Conservation (phyloP, 2,797 vertebrate genomes). For the Smutsia temminckii region DNA sequence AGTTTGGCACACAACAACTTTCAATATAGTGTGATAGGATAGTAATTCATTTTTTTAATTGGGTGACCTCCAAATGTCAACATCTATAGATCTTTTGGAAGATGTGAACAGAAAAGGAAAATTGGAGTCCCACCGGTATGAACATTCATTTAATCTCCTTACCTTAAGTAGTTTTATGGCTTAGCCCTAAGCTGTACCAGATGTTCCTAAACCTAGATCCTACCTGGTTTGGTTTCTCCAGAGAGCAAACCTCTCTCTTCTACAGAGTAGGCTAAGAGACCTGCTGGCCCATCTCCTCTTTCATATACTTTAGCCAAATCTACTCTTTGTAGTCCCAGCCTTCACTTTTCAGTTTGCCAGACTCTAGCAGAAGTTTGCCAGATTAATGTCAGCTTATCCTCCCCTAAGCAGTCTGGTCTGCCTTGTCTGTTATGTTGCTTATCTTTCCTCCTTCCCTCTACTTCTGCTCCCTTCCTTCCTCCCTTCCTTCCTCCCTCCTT, state of each 20-base stretch:
- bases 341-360: not conserved
- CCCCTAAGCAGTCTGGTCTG: not conserved
- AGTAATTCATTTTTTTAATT: not conserved
- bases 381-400: not conserved
- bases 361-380: not conserved
- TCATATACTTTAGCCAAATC: not conserved
- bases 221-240: not conserved
- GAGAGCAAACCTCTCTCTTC: not conserved
- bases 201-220: not conserved
- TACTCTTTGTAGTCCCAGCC: not conserved
- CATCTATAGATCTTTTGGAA: not conserved
- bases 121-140: not conserved
- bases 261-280: not conserved
- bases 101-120: not conserved
- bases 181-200: not conserved
- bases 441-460: not conserved
- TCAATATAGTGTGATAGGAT: not conserved
- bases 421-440: not conserved
- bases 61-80: not conserved
- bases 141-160: not conserved
- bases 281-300: not conserved
- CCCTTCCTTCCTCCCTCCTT: accelerated
- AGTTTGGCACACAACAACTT: not conserved
- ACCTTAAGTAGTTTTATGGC: not conserved
- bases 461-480: not conserved